Evolutionary conservation across 2,113 vertebrate genomes (phyloP).

Genomic region (Epinephelus moara): DNA sequence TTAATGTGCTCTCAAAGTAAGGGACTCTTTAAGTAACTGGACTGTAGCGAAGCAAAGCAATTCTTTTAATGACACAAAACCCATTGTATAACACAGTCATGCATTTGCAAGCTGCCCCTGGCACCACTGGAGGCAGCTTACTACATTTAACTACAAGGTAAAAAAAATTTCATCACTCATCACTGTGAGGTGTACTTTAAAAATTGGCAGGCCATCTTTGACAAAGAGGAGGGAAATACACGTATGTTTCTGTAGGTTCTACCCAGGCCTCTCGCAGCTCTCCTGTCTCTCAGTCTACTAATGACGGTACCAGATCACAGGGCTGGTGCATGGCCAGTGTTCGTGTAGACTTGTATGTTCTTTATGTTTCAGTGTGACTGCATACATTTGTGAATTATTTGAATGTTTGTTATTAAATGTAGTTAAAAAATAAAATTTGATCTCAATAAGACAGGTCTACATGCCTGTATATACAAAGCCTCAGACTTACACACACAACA

Average conservation of each 20-base stretch:
- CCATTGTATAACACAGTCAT: background rate
- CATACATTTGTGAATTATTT: background rate
- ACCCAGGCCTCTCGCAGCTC: conserved; percentile 3
- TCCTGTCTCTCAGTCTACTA: conserved; percentile 9
- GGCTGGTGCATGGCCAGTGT: background rate
- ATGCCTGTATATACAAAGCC: background rate
- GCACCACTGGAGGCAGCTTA: conserved; percentile 47
- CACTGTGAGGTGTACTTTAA: conserved; percentile 11
- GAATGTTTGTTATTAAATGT: background rate
- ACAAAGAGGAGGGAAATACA: conserved; percentile 7
- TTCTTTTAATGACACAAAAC: conserved; percentile 13
- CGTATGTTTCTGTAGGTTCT: background rate
- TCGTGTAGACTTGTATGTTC: background rate
- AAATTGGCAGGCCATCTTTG: background rate
- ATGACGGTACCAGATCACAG: conserved; percentile 25
- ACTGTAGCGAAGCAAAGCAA: background rate
- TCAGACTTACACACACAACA: background rate
- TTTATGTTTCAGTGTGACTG: background rate
- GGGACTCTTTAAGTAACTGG: background rate
- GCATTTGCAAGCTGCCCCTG: conserved; percentile 20
- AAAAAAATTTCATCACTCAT: conserved; percentile 28
- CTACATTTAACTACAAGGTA: conserved; percentile 27
- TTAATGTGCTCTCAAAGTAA: conserved; percentile 16
- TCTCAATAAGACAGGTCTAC: background rate
- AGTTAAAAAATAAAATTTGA: background rate